Evolutionary conservation across 2,797 vertebrate genomes (phyloP), one percentile per base, ranked within the genome.

Genomic region (Chelon auratus): DNA sequence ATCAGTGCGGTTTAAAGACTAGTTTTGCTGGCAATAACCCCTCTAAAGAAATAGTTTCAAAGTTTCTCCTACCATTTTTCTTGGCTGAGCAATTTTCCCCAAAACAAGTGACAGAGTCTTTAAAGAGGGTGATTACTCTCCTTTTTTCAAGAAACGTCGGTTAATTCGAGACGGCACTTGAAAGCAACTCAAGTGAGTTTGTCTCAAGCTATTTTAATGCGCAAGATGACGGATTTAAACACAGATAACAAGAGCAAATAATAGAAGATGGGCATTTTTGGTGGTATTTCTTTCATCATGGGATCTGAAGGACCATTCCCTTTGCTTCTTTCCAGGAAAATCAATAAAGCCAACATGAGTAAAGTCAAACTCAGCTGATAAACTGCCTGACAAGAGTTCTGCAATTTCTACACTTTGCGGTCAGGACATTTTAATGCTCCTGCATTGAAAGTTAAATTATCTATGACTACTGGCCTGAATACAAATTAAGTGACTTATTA

Each of bases 401-500:
- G 51, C 62, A 48, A 75, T 82, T 75, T 78, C 59, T 66, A 63
- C 62, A 73, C 71, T 84, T 81, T 84, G 65, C 81, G 69, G 42
- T 77, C 72, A 60, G 77, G 69, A 76, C 67, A 66, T 83, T 87
- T 69, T 75, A 72, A 77, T 77, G 69, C 18, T 67, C 20, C 71
- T 71, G 52, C 58, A 33, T 45, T 81, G 55, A 45, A 81, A 70
- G 72, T 78, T 69, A 65, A 74, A 86, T 80, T 81, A 82, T 85
- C 80, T 78, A 86, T 86, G 70, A 78, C 78, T 72, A 53, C 36
- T 54, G 57, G 69, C 78, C 72, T 62, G 80, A 81, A 83, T 84
- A 72, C 82, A 85, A 87, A 86, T 86, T 66, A 77, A 84, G 75
- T 20, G 37, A 85, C 72, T 83, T 87, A 78, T 83, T 81, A 81